These are phyloP conservation scores for Edolisoma coerulescens DNA, from an alignment of 2,113 vertebrate genomes.

Conservation along the genomic window DNA sequence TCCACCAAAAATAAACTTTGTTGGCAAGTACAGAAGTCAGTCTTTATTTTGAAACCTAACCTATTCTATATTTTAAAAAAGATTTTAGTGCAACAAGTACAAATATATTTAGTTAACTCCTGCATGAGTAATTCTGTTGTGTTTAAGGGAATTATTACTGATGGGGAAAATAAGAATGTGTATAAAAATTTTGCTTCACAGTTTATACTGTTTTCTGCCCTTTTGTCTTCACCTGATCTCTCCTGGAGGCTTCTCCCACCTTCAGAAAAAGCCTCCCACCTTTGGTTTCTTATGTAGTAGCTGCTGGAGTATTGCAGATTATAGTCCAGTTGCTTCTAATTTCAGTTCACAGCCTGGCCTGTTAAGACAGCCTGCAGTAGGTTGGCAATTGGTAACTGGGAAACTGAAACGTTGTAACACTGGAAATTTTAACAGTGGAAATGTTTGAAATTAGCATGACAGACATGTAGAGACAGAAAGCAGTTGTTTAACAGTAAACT, in stretches of 20 bases:
- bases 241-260: background rate
- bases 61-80: background rate
- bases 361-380: background rate
- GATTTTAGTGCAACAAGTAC: background rate
- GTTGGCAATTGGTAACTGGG: background rate
- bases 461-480: background rate
- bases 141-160: background rate
- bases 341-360: background rate
- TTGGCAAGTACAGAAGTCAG: background rate
- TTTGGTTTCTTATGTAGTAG: background rate
- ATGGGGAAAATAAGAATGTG: background rate
- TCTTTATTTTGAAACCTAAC: background rate
- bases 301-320: background rate
- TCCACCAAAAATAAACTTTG: conserved; percentile 68
- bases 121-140: background rate
- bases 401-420: background rate
- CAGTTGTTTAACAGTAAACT: background rate
- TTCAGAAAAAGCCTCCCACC: background rate
- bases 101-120: background rate
- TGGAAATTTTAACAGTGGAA: background rate
- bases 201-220: background rate
- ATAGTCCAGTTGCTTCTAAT: background rate
- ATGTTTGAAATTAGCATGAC: background rate
- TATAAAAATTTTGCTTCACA: background rate
- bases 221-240: background rate